Evolutionary conservation across 2,113 vertebrate genomes (phyloP).

Genomic region (Dryoscopus gambensis): DNA sequence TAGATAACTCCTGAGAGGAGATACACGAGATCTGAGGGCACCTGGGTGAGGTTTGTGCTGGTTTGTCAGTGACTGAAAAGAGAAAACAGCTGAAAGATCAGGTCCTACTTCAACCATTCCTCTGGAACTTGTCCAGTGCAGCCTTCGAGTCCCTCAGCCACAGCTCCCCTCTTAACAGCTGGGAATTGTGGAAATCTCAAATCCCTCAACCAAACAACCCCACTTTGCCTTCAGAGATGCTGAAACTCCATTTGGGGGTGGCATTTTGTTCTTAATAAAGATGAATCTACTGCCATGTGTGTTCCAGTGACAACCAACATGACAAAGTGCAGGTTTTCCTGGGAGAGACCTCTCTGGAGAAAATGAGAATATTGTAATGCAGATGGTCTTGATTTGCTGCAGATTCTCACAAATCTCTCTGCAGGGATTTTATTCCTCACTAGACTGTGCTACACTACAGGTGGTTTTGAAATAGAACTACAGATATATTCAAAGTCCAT

Average conservation of each 20-base stretch:
- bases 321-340: neutral
- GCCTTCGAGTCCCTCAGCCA: neutral
- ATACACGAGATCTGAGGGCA: neutral
- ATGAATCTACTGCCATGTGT: neutral
- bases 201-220: neutral
- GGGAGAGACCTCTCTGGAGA: neutral
- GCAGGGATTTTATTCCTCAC: conserved; percentile 13
- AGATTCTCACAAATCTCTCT: conserved; percentile 10
- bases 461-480: conserved; percentile 20
- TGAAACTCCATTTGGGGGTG: neutral
- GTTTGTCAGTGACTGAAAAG: neutral
- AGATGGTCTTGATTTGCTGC: conserved; percentile 20
- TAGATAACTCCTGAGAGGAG: neutral
- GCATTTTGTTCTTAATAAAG: neutral
- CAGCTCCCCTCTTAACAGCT: neutral
- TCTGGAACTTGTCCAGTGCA: neutral
- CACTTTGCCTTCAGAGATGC: neutral
- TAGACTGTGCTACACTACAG: neutral
- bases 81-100: neutral
- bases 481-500: conserved; percentile 18
- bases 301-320: neutral
- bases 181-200: neutral
- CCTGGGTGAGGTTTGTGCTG: neutral
- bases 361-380: neutral
- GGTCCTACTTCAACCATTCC: neutral